These are phyloP conservation scores for Littorina saxatilis DNA, from an alignment of 1,140 invertebrate genomes.

Conservation along the genomic window DNA sequence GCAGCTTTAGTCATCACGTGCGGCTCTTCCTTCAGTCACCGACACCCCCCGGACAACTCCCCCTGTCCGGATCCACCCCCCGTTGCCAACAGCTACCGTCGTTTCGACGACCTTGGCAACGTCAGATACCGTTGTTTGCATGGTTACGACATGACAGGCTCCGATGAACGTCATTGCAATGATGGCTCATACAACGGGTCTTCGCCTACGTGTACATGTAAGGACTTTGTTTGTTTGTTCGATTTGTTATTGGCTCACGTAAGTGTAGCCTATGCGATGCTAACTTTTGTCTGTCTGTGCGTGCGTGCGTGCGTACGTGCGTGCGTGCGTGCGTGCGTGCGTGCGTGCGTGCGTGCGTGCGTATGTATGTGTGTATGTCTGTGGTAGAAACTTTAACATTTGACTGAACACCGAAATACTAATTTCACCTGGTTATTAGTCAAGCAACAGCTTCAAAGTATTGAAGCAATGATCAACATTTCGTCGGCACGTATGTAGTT, in stretches of 20 bases:
- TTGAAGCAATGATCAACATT: no score
- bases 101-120: not conserved
- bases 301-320: constrained; percentile 20
- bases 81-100: constrained; percentile 7
- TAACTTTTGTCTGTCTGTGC: no score
- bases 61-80: not conserved
- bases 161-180: not conserved
- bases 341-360: not conserved
- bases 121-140: constrained; percentile 18
- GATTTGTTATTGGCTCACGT: no score
- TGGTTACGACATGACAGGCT: constrained; percentile 15
- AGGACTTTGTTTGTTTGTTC: no score
- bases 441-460: no score
- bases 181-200: not conserved
- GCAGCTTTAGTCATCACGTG: no score
- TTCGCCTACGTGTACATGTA: not conserved
- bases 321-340: constrained; percentile 1
- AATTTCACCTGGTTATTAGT: no score
- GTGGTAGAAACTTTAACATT: no score
- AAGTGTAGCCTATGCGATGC: no score
- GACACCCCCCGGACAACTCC: not conserved
- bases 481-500: no score
- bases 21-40: no score
- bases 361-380: constrained; percentile 4
- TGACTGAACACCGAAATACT: no score